A percentile compares a stretch with the other conserved stretches of the same genome.
Conservation (phyloP, 2,113 vertebrate species). For the Barbus barbus region DNA sequence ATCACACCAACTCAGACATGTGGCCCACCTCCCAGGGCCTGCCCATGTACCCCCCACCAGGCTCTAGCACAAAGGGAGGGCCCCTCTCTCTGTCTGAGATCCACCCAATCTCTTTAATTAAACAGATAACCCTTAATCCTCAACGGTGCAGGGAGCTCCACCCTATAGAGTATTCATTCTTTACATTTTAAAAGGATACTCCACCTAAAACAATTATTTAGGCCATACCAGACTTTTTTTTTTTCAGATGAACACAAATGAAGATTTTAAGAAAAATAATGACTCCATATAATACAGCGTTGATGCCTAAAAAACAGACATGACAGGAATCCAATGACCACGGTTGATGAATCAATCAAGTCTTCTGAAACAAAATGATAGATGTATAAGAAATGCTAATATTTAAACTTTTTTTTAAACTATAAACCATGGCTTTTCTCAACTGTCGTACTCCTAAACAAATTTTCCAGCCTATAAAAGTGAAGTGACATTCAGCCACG, state of each 20-base stretch:
- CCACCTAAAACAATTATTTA: background rate
- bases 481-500: too few relatives aligned
- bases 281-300: background rate
- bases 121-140: constrained; percentile 48
- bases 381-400: background rate
- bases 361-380: background rate
- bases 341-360: background rate
- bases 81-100: background rate
- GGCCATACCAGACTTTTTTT: background rate
- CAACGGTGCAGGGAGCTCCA: background rate
- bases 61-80: constrained; percentile 17
- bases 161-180: background rate
- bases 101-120: constrained; percentile 57
- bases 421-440: too few relatives aligned
- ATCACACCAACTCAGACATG: constrained; percentile 54
- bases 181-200: background rate
- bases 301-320: background rate
- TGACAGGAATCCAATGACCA: background rate
- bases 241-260: too few relatives aligned
- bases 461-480: too few relatives aligned
- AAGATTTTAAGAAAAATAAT: background rate
- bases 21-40: constrained; percentile 49
- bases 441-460: too few relatives aligned
- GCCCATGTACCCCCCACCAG: constrained; percentile 52
- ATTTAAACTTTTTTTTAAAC: background rate